A percentile compares a stretch with the other conserved stretches of the same genome.
phyloP scores from a whole-genome alignment of 2,888 invertebrate genomes.

The Physocephala rufipes region DNA sequence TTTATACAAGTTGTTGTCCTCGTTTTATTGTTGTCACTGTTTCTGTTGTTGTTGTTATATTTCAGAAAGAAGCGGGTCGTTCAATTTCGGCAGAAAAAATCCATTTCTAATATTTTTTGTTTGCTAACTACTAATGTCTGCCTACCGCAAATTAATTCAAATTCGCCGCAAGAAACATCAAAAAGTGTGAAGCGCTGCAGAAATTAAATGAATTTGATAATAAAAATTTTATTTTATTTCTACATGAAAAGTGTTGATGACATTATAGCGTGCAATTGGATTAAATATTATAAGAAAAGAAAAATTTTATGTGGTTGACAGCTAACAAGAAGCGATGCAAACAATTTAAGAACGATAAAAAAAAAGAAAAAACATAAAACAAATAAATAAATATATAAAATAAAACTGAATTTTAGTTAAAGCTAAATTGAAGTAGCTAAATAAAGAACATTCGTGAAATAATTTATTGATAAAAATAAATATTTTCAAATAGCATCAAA shows the following conservation, averaged over 20 bases:
- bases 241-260: slow-evolving; percentile 30
- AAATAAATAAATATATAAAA: too few species aligned
- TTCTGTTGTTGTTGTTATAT: slow-evolving; percentile 3
- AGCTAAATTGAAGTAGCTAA: not conserved
- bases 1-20: slow-evolving; percentile 32
- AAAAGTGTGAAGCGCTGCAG: slow-evolving; percentile 20
- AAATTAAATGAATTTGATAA: slow-evolving; percentile 22
- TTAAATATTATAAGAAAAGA: slow-evolving; percentile 27
- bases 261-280: slow-evolving; percentile 32
- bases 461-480: too few species aligned
- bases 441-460: too few species aligned
- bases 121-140: not conserved
- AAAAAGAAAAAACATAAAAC: too few species aligned
- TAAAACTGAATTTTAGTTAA: not conserved
- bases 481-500: too few species aligned
- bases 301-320: not conserved
- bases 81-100: slow-evolving; percentile 1
- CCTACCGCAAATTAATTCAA: slow-evolving; percentile 15
- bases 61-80: not conserved
- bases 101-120: slow-evolving; percentile 24
- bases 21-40: slow-evolving; percentile 21
- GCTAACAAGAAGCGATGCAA: slow-evolving; percentile 2
- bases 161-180: slow-evolving; percentile 20
- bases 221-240: slow-evolving; percentile 34
- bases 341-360: not conserved